These are phyloP conservation scores for Phrynosoma blainvillii DNA, from an alignment of 2,113 vertebrate genomes.

Conservation along the genomic window DNA sequence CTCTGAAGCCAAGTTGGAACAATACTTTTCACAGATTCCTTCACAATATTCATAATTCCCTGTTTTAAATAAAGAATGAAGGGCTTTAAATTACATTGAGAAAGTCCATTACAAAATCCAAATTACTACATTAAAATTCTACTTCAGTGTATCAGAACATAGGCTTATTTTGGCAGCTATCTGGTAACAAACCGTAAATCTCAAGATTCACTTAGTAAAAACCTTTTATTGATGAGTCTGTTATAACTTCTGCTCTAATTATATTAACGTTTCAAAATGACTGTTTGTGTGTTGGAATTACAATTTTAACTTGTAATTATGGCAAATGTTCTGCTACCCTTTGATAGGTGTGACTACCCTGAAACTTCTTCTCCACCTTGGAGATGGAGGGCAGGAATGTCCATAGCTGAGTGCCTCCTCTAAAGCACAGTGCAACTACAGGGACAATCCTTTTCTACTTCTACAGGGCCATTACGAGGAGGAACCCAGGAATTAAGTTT, in stretches of 20 bases:
- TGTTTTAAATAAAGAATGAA: slow-evolving; percentile 67
- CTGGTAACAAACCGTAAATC: background rate
- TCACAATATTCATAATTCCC: slow-evolving; percentile 93
- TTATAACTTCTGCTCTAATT: background rate
- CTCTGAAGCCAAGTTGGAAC: slow-evolving; percentile 95
- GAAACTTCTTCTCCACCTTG: background rate
- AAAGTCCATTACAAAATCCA: background rate
- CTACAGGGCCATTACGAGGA: background rate
- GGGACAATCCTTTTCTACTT: background rate
- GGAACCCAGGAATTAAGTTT: background rate
- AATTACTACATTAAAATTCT: slow-evolving; percentile 13
- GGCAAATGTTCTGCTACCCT: background rate
- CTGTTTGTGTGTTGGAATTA: background rate
- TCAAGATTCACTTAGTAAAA: background rate
- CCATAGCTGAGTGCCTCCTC: background rate
- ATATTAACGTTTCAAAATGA: background rate
- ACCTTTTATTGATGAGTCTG: slow-evolving; percentile 7
- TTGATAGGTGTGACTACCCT: background rate
- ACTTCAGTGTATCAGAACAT: background rate
- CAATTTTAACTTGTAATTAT: background rate
- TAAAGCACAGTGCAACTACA: background rate
- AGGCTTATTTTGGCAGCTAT: background rate
- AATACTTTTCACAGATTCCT: slow-evolving; percentile 95
- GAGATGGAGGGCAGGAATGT: background rate
- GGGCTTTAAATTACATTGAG: background rate